Percentiles rank a stretch among this genome's conserved stretches.
These are phyloP conservation scores for Philereme vetulata DNA, from an alignment of 2,888 invertebrate species.

Conservation along the genomic window DNA sequence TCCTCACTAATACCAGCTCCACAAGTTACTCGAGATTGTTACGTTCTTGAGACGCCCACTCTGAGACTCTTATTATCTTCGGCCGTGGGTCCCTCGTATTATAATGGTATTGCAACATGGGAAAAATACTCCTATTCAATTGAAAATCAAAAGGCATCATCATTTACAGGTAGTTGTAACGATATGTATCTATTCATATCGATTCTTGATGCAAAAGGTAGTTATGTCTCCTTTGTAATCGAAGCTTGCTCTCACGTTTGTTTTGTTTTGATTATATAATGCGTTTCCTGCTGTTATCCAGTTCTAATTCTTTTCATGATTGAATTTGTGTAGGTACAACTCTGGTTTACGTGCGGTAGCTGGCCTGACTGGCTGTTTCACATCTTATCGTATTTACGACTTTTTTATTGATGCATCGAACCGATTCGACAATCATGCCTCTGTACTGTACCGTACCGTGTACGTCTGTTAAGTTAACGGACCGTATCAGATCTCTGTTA, in stretches of 20 bases:
- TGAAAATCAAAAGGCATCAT: slow-evolving; percentile 32
- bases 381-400: slow-evolving; percentile 35
- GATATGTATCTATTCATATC: slow-evolving; percentile 11
- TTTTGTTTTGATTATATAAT: slow-evolving; percentile 37
- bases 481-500: slow-evolving; percentile 1
- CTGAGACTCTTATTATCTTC: slow-evolving; percentile 22
- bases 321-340: slow-evolving; percentile 6
- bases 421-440: slow-evolving; percentile 34
- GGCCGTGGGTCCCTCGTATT: slow-evolving; percentile 1
- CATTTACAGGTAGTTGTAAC: slow-evolving; percentile 22
- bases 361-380: slow-evolving; percentile 25
- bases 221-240: slow-evolving; percentile 27
- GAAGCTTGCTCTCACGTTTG: slow-evolving; percentile 43
- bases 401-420: slow-evolving; percentile 32
- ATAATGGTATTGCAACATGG: slow-evolving; percentile 33
- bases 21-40: slow-evolving; percentile 47
- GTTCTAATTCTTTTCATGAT: slow-evolving; percentile 14
- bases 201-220: slow-evolving; percentile 34
- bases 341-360: slow-evolving; percentile 5
- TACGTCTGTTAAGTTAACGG: slow-evolving; percentile 12
- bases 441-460: background rate
- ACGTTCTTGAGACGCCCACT: slow-evolving; percentile 36
- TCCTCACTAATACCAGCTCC: slow-evolving; percentile 43
- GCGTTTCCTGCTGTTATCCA: slow-evolving; percentile 9
- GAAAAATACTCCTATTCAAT: slow-evolving; percentile 36